phyloP scores from a whole-genome alignment of 2,888 invertebrate genomes.

The Syrphus vitripennis region DNA sequence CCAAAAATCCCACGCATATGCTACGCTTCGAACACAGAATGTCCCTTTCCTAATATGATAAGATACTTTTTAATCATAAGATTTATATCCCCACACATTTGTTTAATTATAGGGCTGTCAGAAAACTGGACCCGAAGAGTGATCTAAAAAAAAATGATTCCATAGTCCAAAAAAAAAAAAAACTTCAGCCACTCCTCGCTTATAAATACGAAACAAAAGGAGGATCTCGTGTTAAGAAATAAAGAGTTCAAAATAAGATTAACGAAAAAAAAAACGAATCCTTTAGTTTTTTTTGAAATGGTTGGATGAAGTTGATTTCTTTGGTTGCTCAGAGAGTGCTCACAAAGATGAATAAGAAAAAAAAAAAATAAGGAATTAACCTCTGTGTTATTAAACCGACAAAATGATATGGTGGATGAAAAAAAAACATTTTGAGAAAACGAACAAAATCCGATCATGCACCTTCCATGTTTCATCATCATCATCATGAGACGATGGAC shows the following conservation, averaged over 20 bases:
- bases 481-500: background rate
- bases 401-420: constrained; percentile 61
- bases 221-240: constrained; percentile 40
- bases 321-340: constrained; percentile 33
- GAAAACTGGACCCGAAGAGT: constrained; percentile 62
- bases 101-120: constrained; percentile 81
- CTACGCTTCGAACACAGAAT: constrained; percentile 19
- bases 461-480: constrained; percentile 30
- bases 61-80: constrained; percentile 81
- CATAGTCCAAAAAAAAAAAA: constrained; percentile 16
- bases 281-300: constrained; percentile 44
- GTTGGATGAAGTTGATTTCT: constrained; percentile 18
- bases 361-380: constrained; percentile 42
- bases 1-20: constrained; percentile 12
- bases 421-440: constrained; percentile 29
- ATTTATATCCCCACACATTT: constrained; percentile 78
- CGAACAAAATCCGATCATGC: constrained; percentile 58
- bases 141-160: constrained; percentile 47
- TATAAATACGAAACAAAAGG: constrained; percentile 49
- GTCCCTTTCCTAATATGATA: constrained; percentile 78
- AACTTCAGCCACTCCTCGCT: constrained; percentile 48
- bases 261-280: constrained; percentile 20
- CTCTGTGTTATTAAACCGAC: constrained; percentile 70
- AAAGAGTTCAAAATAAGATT: constrained; percentile 27
- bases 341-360: constrained; percentile 37